phyloP scores from a whole-genome alignment of 2,888 invertebrate species.

The Polyploca ridens region DNA sequence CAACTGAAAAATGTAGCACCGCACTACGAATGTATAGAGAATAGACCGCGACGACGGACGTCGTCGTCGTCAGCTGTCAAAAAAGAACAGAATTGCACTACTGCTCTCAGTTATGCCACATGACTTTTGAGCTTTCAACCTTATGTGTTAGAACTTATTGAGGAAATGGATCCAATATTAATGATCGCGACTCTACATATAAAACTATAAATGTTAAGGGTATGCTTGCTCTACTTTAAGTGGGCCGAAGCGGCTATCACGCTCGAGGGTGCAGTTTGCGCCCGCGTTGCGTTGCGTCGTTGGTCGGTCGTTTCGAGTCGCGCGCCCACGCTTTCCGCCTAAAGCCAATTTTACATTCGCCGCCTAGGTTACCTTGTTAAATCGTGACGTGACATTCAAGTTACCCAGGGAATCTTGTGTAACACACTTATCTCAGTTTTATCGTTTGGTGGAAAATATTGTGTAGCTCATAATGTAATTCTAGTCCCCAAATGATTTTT shows the following conservation, averaged over 20 bases:
- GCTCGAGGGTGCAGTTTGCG: slow-evolving; percentile 55
- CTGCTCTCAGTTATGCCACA: too few species aligned
- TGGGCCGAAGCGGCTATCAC: slow-evolving; percentile 49
- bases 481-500: not conserved
- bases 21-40: too few species aligned
- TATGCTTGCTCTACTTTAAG: slow-evolving; percentile 22
- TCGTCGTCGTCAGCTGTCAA: too few species aligned
- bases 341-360: slow-evolving; percentile 44
- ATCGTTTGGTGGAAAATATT: not conserved
- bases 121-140: too few species aligned
- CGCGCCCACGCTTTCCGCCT: slow-evolving; percentile 30
- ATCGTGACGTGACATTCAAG: slow-evolving; percentile 23
- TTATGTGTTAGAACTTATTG: too few species aligned
- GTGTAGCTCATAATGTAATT: not conserved
- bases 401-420: not conserved
- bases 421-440: not conserved
- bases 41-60: too few species aligned
- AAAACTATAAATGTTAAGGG: too few species aligned
- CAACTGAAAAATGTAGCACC: too few species aligned
- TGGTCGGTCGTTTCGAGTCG: not conserved
- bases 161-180: too few species aligned
- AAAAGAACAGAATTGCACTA: too few species aligned
- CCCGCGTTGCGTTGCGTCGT: slow-evolving; percentile 21
- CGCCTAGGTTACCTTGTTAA: slow-evolving; percentile 49
- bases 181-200: too few species aligned